Conservation (phyloP, 2,888 invertebrate species). For the Tetragonula carbonaria region DNA sequence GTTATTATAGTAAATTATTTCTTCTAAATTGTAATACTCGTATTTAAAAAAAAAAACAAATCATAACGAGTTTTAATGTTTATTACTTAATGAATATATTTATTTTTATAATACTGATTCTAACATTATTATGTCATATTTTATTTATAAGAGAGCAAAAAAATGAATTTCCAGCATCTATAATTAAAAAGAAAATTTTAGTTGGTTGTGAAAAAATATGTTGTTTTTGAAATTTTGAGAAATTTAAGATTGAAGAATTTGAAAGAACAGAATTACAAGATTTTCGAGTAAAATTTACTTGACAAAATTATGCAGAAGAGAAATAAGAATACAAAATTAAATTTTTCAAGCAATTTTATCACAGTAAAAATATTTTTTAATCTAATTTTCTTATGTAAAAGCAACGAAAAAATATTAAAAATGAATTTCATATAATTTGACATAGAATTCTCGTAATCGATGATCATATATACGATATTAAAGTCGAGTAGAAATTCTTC, state of each 20-base stretch:
- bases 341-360: background rate
- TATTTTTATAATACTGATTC: too few relatives aligned
- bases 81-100: too few relatives aligned
- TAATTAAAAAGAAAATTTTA: too few relatives aligned
- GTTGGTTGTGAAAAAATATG: too few relatives aligned
- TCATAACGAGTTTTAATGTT: too few relatives aligned
- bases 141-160: too few relatives aligned
- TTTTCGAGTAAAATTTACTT: background rate
- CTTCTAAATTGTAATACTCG: too few relatives aligned
- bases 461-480: background rate
- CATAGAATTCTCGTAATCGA: background rate
- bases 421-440: background rate
- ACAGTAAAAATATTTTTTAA: background rate
- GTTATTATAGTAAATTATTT: background rate
- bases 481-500: conserved; percentile 14
- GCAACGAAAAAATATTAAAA: background rate
- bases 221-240: background rate
- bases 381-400: background rate
- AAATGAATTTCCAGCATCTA: too few relatives aligned
- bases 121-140: too few relatives aligned
- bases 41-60: too few relatives aligned
- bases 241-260: background rate
- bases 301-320: background rate
- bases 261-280: background rate
- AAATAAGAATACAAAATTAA: background rate